phyloP scores from a whole-genome alignment of 2,888 invertebrate species.

The Trissonchulus latispiculum region DNA sequence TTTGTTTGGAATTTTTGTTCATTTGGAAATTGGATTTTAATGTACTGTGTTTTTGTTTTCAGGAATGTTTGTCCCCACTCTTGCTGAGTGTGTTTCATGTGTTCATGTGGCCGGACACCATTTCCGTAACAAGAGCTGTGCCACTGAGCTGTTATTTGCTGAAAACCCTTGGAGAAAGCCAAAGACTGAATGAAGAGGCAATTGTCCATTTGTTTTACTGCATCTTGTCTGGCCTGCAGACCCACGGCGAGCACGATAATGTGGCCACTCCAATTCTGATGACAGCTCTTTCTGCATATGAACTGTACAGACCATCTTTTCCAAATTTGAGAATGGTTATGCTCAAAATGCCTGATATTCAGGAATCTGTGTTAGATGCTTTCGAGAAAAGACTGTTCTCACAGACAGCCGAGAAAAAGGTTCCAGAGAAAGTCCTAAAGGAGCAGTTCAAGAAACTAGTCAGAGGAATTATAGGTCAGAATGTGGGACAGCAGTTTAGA shows the following conservation, averaged over 20 bases:
- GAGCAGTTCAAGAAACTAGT: neutral
- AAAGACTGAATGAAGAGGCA: neutral
- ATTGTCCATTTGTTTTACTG: neutral
- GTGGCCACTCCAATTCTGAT: neutral
- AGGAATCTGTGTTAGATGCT: neutral
- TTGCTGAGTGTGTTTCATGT: neutral
- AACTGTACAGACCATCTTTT: neutral
- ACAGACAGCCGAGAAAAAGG: neutral
- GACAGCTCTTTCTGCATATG: constrained; percentile 2
- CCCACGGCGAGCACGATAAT: constrained; percentile 12
- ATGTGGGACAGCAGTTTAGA: constrained; percentile 6
- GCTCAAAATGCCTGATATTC: constrained; percentile 4
- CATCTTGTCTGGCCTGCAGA: neutral
- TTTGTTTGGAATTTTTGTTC: no score
- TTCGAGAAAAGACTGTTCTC: neutral
- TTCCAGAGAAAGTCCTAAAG: neutral
- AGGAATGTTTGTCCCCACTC: neutral
- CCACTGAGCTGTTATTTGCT: neutral
- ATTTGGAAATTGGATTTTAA: no score
- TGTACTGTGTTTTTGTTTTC: neutral
- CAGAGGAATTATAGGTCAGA: neutral
- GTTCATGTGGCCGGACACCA: neutral
- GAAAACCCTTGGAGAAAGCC: neutral
- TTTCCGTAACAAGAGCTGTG: neutral
- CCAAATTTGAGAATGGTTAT: neutral